phyloP scores from a whole-genome alignment of 2,888 invertebrate species.

The Schizaphis graminum region DNA sequence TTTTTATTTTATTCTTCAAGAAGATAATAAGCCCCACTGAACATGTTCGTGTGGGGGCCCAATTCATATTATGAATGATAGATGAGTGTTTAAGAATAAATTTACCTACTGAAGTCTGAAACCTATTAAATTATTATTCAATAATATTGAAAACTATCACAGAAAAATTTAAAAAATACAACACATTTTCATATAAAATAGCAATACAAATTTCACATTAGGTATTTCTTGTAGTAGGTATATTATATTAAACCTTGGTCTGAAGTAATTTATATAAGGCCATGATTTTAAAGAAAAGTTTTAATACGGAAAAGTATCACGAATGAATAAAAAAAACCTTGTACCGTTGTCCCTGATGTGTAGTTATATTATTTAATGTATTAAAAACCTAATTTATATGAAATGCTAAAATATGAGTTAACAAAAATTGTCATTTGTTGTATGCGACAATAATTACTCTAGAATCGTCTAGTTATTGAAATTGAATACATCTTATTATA shows the following conservation, averaged over 20 bases:
- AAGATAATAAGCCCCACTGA: no score
- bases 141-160: background rate
- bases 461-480: background rate
- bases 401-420: background rate
- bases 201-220: background rate
- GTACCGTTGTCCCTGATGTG: conserved; percentile 47
- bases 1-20: no score
- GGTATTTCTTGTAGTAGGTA: background rate
- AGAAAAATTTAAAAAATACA: background rate
- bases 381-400: conserved; percentile 18
- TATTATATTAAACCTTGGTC: conserved; percentile 24
- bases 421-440: background rate
- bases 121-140: background rate
- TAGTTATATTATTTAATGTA: conserved; percentile 2
- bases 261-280: conserved; percentile 45
- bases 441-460: background rate
- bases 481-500: background rate
- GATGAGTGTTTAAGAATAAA: background rate
- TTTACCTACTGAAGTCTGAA: background rate
- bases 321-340: conserved; percentile 43
- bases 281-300: conserved; percentile 50
- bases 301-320: conserved; percentile 28
- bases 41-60: no score
- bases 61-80: no score
- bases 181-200: conserved; percentile 6